Conservation (phyloP, 2,888 invertebrate genomes). For the Himalopsyche japonica region DNA sequence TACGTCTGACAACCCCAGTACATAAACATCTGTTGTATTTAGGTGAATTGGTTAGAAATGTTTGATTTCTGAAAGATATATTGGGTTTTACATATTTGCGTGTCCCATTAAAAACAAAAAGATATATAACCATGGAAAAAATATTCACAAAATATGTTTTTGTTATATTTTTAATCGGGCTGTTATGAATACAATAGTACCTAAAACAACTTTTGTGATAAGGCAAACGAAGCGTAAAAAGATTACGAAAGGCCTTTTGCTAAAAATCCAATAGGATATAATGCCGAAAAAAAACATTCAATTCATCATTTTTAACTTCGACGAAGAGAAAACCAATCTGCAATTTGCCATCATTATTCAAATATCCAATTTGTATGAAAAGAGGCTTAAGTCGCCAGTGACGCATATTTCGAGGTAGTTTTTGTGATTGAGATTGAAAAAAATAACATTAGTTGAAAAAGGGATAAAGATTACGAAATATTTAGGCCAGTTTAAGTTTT, state of each 20-base stretch:
- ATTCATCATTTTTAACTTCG: neutral
- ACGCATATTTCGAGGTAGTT: neutral
- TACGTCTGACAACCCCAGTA: no score
- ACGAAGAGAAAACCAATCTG: neutral
- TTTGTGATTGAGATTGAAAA: neutral
- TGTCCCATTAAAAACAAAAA: neutral
- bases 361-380: neutral
- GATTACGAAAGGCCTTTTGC: neutral
- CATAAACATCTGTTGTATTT: no score
- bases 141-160: neutral
- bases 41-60: no score
- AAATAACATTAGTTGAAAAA: neutral
- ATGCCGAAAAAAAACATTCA: neutral
- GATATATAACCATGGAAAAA: neutral
- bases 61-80: no score
- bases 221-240: neutral
- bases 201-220: neutral
- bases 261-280: neutral
- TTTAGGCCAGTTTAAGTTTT: no score
- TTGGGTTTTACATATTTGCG: no score
- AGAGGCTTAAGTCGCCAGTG: neutral
- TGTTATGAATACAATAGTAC: neutral
- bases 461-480: neutral
- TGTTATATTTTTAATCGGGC: neutral
- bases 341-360: neutral